Conservation (phyloP, 2,797 vertebrate genomes). For the Tachyglossus aculeatus region DNA sequence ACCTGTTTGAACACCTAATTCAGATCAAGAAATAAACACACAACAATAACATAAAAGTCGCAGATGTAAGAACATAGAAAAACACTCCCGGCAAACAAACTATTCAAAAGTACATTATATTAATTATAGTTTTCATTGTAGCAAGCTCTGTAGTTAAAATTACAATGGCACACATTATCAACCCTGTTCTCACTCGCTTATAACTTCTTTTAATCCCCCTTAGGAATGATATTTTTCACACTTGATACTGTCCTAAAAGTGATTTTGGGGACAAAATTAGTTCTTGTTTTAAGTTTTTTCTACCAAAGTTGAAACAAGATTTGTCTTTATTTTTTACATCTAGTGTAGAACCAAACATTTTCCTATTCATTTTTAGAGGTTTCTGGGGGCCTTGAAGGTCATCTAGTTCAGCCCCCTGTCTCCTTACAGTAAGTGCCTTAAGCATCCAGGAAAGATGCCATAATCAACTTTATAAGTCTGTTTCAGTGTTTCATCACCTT, state of each 20-base stretch:
- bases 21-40: constrained; percentile 60
- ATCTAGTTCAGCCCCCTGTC: too few relatives aligned
- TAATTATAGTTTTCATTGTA: constrained; percentile 27
- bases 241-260: not conserved
- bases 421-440: too few relatives aligned
- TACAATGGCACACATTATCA: not conserved
- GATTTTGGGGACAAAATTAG: not conserved
- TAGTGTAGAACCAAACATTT: not conserved
- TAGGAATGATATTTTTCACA: not conserved
- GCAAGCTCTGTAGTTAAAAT: not conserved
- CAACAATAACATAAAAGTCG: constrained; percentile 63
- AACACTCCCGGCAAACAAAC: constrained; percentile 53
- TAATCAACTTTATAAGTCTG: too few relatives aligned
- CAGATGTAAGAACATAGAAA: constrained; percentile 63
- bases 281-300: not conserved
- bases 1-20: constrained; percentile 66
- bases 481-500: too few relatives aligned
- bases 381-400: too few relatives aligned
- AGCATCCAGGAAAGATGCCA: too few relatives aligned
- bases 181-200: too few relatives aligned
- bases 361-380: too few relatives aligned
- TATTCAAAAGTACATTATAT: constrained; percentile 12
- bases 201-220: not conserved
- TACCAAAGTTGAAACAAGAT: not conserved
- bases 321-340: not conserved